Conservation (phyloP, 2,888 invertebrate species). For the Leucania comma region DNA sequence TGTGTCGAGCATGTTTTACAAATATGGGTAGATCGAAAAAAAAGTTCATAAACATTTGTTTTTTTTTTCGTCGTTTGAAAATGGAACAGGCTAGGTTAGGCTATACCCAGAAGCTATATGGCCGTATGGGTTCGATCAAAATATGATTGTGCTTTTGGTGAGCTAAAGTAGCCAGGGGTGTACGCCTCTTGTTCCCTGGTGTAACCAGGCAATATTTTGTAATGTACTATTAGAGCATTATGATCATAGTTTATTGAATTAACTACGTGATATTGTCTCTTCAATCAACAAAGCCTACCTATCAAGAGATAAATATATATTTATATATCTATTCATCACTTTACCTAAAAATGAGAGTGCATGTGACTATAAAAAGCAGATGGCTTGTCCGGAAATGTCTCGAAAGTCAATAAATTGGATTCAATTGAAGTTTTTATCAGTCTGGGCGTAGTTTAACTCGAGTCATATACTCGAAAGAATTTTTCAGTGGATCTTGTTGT, state of each 20-base stretch:
- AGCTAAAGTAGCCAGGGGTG: neutral
- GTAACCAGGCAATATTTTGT: too few relatives aligned
- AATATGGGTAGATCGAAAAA: slow-evolving; percentile 53
- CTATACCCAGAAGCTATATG: too few relatives aligned
- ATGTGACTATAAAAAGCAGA: neutral
- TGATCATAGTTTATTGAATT: too few relatives aligned
- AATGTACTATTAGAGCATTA: too few relatives aligned
- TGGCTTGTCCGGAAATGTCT: slow-evolving; percentile 23
- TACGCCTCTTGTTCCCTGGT: too few relatives aligned
- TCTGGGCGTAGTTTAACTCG: slow-evolving; percentile 43
- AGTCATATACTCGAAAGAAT: slow-evolving; percentile 20
- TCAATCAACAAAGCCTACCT: too few relatives aligned
- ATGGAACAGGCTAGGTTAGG: neutral
- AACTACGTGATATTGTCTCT: too few relatives aligned
- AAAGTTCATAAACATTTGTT: slow-evolving; percentile 3
- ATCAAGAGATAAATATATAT: too few relatives aligned
- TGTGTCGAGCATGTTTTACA: slow-evolving; percentile 39
- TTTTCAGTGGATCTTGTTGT: slow-evolving; percentile 16
- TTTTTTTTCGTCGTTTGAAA: neutral
- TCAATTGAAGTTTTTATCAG: slow-evolving; percentile 42
- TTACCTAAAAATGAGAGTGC: neutral
- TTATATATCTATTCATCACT: too few relatives aligned
- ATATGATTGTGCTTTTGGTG: neutral
- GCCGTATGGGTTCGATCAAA: neutral
- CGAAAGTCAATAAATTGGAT: slow-evolving; percentile 22